Conservation (phyloP, 1,140 invertebrate genomes). For the Zophobas morio region DNA sequence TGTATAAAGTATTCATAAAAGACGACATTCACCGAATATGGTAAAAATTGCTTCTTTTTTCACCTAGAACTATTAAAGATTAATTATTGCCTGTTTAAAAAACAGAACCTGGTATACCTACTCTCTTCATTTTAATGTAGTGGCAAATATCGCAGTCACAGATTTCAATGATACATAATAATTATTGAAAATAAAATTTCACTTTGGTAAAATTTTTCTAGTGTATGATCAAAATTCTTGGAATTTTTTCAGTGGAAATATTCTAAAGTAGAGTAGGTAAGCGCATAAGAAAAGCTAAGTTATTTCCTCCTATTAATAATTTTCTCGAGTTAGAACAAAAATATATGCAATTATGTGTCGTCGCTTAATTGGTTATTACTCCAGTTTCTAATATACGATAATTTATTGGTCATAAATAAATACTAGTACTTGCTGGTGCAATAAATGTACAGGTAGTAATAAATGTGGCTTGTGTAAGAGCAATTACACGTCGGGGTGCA, state of each 20-base stretch:
- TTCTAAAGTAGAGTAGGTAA: not conserved
- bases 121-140: not conserved
- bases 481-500: slow-evolving; percentile 8
- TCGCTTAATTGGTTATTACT: not conserved
- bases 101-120: not conserved
- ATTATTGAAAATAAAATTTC: not conserved
- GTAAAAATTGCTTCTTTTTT: not conserved
- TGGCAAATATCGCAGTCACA: not conserved
- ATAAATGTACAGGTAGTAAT: slow-evolving; percentile 21
- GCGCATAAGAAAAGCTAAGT: not conserved
- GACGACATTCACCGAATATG: not conserved
- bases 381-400: slow-evolving; percentile 9
- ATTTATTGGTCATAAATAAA: slow-evolving; percentile 18
- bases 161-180: too few species aligned
- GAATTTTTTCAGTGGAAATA: not conserved
- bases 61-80: not conserved
- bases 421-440: not conserved
- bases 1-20: not conserved
- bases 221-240: not conserved
- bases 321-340: not conserved
- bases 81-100: not conserved
- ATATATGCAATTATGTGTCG: not conserved
- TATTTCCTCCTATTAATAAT: slow-evolving; percentile 1
- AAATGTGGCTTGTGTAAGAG: slow-evolving; percentile 24
- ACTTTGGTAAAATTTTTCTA: not conserved